These are phyloP conservation scores for Zoanthus sansibaricus DNA, from an alignment of 92 coral and sea anemone species.

Conservation along the genomic window DNA sequence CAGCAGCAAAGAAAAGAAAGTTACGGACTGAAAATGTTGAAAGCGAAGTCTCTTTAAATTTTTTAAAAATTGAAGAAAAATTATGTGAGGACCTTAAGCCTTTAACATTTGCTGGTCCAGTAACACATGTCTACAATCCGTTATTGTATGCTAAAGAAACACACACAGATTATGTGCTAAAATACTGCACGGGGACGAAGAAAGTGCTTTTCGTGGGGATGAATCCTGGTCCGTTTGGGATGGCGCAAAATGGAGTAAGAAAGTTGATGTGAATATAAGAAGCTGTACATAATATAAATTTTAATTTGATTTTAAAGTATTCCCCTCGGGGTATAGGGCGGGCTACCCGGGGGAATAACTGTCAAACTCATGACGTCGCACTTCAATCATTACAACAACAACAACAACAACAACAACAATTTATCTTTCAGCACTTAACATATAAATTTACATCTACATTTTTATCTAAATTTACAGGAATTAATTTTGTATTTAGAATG, in stretches of 20 bases:
- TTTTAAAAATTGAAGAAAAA: constrained; percentile 62
- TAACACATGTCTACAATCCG: constrained; percentile 79
- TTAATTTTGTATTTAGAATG: too few species aligned
- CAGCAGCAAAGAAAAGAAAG: constrained; percentile 27
- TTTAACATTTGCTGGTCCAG: constrained; percentile 60
- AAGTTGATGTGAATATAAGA: too few species aligned
- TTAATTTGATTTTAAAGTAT: too few species aligned
- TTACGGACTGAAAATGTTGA: background rate
- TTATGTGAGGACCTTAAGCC: constrained; percentile 53
- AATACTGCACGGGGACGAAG: constrained; percentile 74
- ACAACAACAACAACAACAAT: too few species aligned
- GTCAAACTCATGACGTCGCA: too few species aligned
- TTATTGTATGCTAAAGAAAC: constrained; percentile 73
- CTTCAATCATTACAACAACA: too few species aligned
- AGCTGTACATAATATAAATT: too few species aligned
- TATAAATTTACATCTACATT: too few species aligned
- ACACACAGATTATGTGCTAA: constrained; percentile 65
- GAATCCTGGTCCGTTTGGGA: constrained; percentile 97
- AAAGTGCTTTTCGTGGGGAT: constrained; percentile 84
- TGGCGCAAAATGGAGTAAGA: constrained; percentile 94
- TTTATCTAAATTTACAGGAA: too few species aligned
- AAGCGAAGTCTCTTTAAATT: constrained; percentile 46
- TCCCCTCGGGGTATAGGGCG: too few species aligned
- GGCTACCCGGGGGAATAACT: too few species aligned
- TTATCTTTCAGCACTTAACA: too few species aligned